These are phyloP conservation scores for Cybosia mesomella DNA, from an alignment of 2,888 invertebrate genomes.

Conservation along the genomic window DNA sequence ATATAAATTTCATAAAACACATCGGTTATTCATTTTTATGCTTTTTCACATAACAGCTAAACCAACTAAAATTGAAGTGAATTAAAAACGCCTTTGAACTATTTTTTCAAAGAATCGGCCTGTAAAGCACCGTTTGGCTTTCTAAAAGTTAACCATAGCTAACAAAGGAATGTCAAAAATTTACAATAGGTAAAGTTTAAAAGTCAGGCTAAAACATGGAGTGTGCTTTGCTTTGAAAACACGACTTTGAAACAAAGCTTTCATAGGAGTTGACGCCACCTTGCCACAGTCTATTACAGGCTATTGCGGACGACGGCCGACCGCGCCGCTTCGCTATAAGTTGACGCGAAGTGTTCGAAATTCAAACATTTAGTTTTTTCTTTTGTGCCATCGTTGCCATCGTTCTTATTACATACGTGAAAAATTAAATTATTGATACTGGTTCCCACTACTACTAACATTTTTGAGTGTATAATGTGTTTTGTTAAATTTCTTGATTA, in stretches of 20 bases:
- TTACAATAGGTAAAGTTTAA: not conserved
- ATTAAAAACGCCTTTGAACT: too few species aligned
- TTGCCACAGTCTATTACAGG: constrained; percentile 39
- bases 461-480: not conserved
- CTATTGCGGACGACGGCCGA: constrained; percentile 40
- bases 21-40: too few species aligned
- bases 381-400: not conserved
- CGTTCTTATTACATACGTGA: not conserved
- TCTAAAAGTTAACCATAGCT: not conserved
- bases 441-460: not conserved
- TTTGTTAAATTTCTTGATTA: not conserved
- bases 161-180: not conserved
- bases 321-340: constrained; percentile 35
- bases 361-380: constrained; percentile 15
- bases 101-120: not conserved
- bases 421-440: not conserved
- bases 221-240: not conserved
- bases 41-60: too few species aligned
- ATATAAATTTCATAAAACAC: too few species aligned
- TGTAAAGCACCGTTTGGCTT: not conserved
- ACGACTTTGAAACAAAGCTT: constrained; percentile 3
- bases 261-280: constrained; percentile 4
- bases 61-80: too few species aligned
- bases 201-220: not conserved
- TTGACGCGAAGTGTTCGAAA: constrained; percentile 34